phyloP scores from a whole-genome alignment of 2,113 vertebrate genomes.

The Scytalopus superciliaris region DNA sequence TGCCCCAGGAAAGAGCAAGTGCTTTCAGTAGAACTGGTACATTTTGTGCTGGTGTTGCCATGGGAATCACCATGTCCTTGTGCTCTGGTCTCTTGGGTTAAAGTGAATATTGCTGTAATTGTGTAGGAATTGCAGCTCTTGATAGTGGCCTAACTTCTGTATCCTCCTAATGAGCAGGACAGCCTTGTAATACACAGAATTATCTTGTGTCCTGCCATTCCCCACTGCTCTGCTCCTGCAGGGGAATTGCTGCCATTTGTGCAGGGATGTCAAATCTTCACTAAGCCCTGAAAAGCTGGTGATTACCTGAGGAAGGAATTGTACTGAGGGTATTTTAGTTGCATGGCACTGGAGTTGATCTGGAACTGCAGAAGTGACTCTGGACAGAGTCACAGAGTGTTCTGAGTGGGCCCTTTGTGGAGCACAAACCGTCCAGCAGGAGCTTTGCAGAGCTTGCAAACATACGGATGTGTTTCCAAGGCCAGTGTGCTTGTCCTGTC shows the following conservation, averaged over 20 bases:
- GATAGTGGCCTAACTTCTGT: background rate
- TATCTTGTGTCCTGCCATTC: background rate
- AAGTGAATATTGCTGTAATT: background rate
- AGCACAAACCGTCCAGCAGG: background rate
- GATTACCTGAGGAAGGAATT: background rate
- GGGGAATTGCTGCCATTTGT: background rate
- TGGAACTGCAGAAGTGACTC: background rate
- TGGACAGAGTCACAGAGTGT: background rate
- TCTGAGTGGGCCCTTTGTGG: background rate
- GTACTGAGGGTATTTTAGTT: background rate
- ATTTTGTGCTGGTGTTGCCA: background rate
- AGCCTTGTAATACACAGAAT: background rate
- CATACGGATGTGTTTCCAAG: too few species aligned
- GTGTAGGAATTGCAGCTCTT: background rate
- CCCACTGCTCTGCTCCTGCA: background rate
- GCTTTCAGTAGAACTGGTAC: background rate
- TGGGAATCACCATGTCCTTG: background rate
- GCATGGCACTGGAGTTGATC: accelerated
- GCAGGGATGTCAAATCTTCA: background rate
- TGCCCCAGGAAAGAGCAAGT: background rate
- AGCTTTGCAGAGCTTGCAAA: background rate
- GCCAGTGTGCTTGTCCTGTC: background rate
- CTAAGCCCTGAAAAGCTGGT: background rate
- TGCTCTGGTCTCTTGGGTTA: background rate
- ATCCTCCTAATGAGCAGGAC: accelerated